Evolutionary conservation across 2,113 vertebrate species (phyloP).

Genomic region (Mastomys coucha): DNA sequence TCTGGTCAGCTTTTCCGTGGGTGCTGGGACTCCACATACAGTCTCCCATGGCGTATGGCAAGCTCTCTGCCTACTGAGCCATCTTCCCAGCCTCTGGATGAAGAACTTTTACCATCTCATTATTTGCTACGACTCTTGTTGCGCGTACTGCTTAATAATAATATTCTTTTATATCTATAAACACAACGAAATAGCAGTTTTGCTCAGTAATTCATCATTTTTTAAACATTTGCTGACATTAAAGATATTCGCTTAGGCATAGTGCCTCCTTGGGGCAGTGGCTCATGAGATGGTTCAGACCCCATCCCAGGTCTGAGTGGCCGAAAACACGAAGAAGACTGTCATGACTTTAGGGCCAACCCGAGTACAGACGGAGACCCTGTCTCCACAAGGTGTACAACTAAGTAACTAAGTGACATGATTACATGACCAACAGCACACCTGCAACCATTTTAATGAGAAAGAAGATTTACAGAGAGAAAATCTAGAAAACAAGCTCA

Average conservation of each 20-base stretch:
- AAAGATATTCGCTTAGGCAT: conserved; percentile 5
- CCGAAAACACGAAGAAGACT: not conserved
- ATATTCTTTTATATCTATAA: not conserved
- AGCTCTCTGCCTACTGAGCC: not conserved
- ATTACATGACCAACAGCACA: not conserved
- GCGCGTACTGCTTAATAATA: not conserved
- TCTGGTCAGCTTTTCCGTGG: too few relatives aligned
- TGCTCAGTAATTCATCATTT: conserved; percentile 2
- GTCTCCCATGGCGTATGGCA: too few relatives aligned
- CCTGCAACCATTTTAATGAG: not conserved
- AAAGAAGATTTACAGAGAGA: conserved; percentile 22
- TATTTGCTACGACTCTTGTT: conserved; percentile 22
- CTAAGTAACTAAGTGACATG: conserved; percentile 1
- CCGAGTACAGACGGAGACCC: not conserved
- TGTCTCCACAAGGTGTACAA: not conserved
- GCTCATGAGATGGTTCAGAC: too few relatives aligned
- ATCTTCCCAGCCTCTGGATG: not conserved
- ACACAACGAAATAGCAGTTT: conserved; percentile 38
- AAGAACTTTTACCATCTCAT: conserved; percentile 19
- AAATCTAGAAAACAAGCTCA: not conserved
- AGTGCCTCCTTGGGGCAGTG: not conserved
- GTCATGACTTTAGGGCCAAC: not conserved
- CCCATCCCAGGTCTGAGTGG: not conserved
- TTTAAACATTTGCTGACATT: conserved; percentile 10
- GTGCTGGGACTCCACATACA: not conserved